Base-by-base conservation (phyloP, 64 coral and sea anemone species). In the Porites australiensis region DNA sequence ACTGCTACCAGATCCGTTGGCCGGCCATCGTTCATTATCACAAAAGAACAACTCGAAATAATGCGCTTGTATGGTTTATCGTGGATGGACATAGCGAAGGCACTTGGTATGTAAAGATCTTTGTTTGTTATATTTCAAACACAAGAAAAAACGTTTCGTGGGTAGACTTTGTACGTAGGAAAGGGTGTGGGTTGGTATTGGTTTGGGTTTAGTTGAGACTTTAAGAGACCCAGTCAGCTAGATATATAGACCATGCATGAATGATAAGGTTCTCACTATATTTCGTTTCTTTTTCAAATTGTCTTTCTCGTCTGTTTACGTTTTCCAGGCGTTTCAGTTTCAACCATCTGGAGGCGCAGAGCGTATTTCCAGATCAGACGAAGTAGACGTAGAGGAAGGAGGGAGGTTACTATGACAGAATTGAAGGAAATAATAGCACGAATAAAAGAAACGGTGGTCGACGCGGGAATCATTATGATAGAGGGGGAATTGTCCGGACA, bases 31-130 rank as follows among this genome's bases (percentile, higher is more conserved):
- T 88, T 58, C 19, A 74, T 88, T 4, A 88, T 88, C 2, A 23
- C 86, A 4, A 88, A 88, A 19, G 70, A 88, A 45, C 86, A 88
- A 61, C 69, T 76, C 5, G 70, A 88, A 58, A 43, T 72, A 1
- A 88, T 75, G 86, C 67, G 70, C 5, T 14, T 6, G 11, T 88
- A 88, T 16, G 72, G 45, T 45, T 61, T 88, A 8, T 75, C 70
- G 16, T 88, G 86, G 86, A 75, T 88, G 21, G 46, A 88, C 8
- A 88, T 88, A 14, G 86, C 86, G 16, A 88, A 76, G 47, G 46
- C 68, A 13, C 70, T 75, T 57, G 68, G 50, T 75, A 44, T 54
- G 70, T 49, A 79, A 52, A 49, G 19, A 8, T 37, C 8, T 81
- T 51, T 18, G 50, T 21, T 85, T 27, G 27, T 37, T 37, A 37